Evolutionary conservation across 2,797 vertebrate genomes (phyloP), one percentile per base, ranked within the genome.

Genomic region (Gila robusta): DNA sequence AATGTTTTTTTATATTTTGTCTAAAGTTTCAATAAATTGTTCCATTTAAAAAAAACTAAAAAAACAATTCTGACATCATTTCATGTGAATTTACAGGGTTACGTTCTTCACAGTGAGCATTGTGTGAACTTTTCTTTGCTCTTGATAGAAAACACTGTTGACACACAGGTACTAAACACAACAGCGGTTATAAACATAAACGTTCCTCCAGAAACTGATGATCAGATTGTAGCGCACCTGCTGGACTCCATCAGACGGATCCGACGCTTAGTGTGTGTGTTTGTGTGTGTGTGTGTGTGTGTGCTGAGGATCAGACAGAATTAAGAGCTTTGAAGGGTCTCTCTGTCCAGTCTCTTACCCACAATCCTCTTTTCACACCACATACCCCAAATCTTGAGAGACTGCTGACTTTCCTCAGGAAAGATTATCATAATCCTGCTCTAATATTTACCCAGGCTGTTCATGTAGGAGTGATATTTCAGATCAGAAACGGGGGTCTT

Each of bases 381-480:
- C 81, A 87, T 79, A 54, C 81, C 81, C 81, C 21, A 67, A 86
- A 72, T 72, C 41, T 44, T 12, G 37, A 35, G 21, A 44, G 70
- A 49, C 35, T 19, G 67, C 69, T 47, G 49, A 54, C 80, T 83
- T 84, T 88, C 56, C 87, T 80, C 44, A 39, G 21, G 44, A 44
- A 80, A 85, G 88, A 88, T 96, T 94, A 95, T 70, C 87, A 91
- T 95, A 94, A 96, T 91, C 93, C 93, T 91, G 86, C 88, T 93
- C 92, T 93, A 93, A 95, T 95, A 94, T 95, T 95, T 94, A 94
- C 95, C 92, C 94, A 94, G 93, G 93, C 93, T 94, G 93, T 93
- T 95, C 92, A 92, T 90, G 92, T 93, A 91, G 92, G 91, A 90
- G 90, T 89, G 91, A 90, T 91, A 83, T 71, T 74, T 85, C 79